Conservation (phyloP, 2,888 invertebrate species). For the Hemistola chrysoprasaria region DNA sequence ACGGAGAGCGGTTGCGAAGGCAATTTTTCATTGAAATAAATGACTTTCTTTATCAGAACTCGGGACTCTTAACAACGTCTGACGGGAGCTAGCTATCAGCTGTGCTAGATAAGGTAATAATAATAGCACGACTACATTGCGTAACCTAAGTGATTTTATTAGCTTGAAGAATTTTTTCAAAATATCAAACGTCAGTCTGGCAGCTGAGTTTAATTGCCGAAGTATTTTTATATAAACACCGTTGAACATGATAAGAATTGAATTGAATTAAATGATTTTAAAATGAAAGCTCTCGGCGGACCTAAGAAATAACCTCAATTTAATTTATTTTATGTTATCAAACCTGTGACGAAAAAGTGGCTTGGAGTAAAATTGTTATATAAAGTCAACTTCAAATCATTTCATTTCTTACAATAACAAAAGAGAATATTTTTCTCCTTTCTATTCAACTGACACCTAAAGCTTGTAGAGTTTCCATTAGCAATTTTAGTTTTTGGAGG, state of each 20-base stretch:
- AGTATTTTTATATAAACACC: too few species aligned
- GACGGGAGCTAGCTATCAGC: conserved; percentile 28
- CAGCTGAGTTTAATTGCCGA: conserved; percentile 4
- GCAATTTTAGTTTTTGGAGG: conserved; percentile 1
- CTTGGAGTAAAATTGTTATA: too few species aligned
- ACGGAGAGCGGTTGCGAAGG: conserved; percentile 36
- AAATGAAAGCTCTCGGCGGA: too few species aligned
- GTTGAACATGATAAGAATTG: too few species aligned
- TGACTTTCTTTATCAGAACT: conserved; percentile 46
- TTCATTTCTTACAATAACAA: neutral
- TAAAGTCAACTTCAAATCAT: too few species aligned
- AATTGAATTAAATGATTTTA: too few species aligned
- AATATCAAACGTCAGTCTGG: neutral
- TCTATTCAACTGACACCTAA: neutral
- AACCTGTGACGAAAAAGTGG: too few species aligned
- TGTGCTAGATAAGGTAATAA: conserved; percentile 20
- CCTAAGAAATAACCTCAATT: too few species aligned
- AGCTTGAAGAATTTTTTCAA: neutral
- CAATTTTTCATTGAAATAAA: conserved; percentile 59
- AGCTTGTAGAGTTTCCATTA: conserved; percentile 7
- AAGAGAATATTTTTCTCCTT: neutral
- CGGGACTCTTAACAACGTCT: conserved; percentile 24
- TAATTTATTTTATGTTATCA: too few species aligned
- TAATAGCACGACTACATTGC: conserved; percentile 5
- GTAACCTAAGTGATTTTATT: too few species aligned